Evolutionary conservation across 35 echinoderm and acorn worm species (phyloP), one percentile per base, ranked within the genome.

Genomic region (Ptychodera flava): DNA sequence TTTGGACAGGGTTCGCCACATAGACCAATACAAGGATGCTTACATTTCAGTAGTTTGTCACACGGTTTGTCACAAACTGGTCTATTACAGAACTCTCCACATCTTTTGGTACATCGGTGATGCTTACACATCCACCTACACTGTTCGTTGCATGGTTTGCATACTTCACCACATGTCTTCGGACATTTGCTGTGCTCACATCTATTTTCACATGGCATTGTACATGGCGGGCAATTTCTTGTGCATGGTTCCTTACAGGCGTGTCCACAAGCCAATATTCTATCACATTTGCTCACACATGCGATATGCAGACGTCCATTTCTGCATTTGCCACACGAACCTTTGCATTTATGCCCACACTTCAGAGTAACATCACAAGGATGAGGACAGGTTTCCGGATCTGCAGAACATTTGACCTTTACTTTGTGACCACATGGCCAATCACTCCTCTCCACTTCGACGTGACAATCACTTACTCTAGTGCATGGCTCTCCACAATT

Each of bases 1-100:
- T 84, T 91, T 31, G 95, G 92, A 36, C 95, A 97, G 15, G 87
- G 87, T 34, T 93, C 95, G 36, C 95, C 95, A 85, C 95, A 93
- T 0, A 97, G 16, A 27, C 95, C 95, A 33, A 91, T 94, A 77
- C 95, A 97, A n/a, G 81, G 81, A 87, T 97, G 95, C 36, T 79
- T 78, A 88, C 92, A 94, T 38, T 80, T 80, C 35, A 90, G 85
- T 31, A 16, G 38, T 29, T 45, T 32, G 16, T 32, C 28, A 77
- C 95, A 97, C 15, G 95, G 92, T 32, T 87, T 28, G 81, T 92
- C 52, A 37, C 92, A 97, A 0, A 87, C 52, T 1, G 1, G 30
- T 45, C 87, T 76, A 29, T 78, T 45, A 89, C 94, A 96, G 1
- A 85, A 80, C 33, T 93, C 31, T 0, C 94, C 85, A 38, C 95